These are phyloP conservation scores for Karalla daura DNA, from an alignment of 2,797 vertebrate species.

Conservation along the genomic window DNA sequence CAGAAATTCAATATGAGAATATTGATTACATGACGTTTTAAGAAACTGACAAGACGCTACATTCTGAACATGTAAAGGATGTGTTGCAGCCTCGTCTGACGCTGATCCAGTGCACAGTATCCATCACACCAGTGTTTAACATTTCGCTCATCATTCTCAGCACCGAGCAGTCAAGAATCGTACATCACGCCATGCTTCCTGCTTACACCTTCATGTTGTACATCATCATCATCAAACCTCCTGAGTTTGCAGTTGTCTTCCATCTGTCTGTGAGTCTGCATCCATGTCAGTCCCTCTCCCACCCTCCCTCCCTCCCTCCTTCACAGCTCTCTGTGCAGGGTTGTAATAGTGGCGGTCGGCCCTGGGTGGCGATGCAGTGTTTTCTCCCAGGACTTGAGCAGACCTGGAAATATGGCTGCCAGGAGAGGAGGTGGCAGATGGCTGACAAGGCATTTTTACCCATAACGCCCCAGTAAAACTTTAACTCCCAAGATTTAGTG, in stretches of 20 bases:
- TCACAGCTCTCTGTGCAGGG: conserved; percentile 23
- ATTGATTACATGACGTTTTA: too few species aligned
- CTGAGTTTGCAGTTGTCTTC: conserved; percentile 41
- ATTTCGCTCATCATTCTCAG: not conserved
- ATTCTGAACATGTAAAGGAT: too few species aligned
- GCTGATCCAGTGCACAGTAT: not conserved
- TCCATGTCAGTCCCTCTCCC: conserved; percentile 24
- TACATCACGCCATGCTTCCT: not conserved
- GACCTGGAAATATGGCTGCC: conserved; percentile 97
- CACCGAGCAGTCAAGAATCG: not conserved
- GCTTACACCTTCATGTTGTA: not conserved
- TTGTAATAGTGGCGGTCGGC: conserved; percentile 90
- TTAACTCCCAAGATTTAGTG: conserved; percentile 99
- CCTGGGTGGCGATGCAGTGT: conserved; percentile 89
- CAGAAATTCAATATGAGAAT: too few species aligned
- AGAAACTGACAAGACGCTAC: too few species aligned
- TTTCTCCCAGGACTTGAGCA: conserved; percentile 89
- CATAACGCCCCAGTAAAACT: conserved; percentile 99
- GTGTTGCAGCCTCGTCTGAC: not conserved
- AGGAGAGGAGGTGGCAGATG: conserved; percentile 98
- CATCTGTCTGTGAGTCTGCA: conserved; percentile 16
- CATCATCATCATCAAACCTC: conserved; percentile 33
- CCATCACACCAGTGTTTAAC: not conserved
- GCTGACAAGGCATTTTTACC: conserved; percentile 99
- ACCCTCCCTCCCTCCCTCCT: conserved; percentile 10